phyloP scores from a whole-genome alignment of 2,888 invertebrate species.

The Empis livida region DNA sequence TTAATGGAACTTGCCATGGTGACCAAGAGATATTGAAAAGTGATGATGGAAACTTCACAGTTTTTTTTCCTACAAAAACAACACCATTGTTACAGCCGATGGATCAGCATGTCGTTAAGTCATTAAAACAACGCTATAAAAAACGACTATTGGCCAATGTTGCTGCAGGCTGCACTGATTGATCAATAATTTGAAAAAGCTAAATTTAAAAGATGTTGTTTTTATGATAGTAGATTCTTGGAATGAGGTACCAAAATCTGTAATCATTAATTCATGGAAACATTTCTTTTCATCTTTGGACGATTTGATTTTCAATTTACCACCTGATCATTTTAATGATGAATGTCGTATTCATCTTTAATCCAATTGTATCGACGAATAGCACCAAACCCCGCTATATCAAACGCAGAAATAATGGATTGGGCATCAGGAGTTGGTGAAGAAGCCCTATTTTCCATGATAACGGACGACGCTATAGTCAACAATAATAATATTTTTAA shows the following conservation, averaged over 20 bases:
- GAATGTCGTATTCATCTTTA: background rate
- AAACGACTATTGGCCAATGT: background rate
- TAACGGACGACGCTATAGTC: background rate
- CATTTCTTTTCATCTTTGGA: background rate
- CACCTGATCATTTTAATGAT: background rate
- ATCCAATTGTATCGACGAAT: background rate
- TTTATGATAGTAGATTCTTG: background rate
- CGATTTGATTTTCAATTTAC: background rate
- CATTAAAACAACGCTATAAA: background rate
- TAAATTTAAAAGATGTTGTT: background rate
- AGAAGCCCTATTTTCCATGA: background rate
- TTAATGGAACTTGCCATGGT: background rate
- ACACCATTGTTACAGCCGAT: background rate
- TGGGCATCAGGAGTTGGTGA: background rate
- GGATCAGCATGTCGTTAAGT: conserved; percentile 1
- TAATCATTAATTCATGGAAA: background rate
- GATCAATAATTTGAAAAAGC: background rate
- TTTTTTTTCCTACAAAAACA: background rate
- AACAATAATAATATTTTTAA: background rate
- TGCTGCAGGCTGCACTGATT: background rate
- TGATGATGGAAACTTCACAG: background rate
- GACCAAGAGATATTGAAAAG: background rate
- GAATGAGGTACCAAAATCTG: background rate
- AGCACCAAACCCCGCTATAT: background rate
- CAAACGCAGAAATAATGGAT: background rate